These are phyloP conservation scores for Athripsodes cinereus DNA, from an alignment of 2,888 invertebrate genomes.

Conservation along the genomic window DNA sequence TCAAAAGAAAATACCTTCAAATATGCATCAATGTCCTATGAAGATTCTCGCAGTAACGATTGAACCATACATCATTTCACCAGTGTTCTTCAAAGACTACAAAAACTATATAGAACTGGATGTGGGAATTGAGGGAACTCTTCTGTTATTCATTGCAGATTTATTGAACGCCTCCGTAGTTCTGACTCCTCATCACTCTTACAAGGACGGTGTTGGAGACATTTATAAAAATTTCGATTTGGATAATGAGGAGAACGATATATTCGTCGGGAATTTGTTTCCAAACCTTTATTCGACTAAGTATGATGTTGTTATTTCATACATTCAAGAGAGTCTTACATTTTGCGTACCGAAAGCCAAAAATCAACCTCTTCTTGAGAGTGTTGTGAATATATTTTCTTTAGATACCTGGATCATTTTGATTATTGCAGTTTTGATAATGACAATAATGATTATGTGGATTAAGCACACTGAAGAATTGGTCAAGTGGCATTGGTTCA, in stretches of 20 bases:
- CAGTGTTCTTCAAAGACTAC: not conserved
- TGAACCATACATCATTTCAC: conserved; percentile 3
- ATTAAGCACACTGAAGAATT: not conserved
- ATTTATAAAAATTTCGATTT: not conserved
- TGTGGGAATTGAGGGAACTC: not conserved
- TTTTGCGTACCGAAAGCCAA: conserved; percentile 3
- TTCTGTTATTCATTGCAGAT: not conserved
- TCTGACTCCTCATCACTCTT: not conserved
- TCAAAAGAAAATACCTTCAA: not conserved
- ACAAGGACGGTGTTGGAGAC: not conserved
- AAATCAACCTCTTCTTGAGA: not conserved
- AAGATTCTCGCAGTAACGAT: not conserved
- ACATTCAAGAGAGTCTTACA: not conserved
- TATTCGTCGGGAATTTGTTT: conserved; percentile 3
- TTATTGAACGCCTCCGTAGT: not conserved
- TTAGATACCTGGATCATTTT: not conserved
- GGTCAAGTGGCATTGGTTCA: not conserved
- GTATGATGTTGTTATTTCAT: not conserved
- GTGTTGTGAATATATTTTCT: not conserved
- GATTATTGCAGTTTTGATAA: not conserved
- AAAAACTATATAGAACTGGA: too few relatives aligned
- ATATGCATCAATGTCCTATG: not conserved
- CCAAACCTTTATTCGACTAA: not conserved
- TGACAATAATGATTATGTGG: not conserved
- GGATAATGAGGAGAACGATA: not conserved